Conservation (phyloP, 1,140 invertebrate species). For the Pentalonia nigronervosa region DNA sequence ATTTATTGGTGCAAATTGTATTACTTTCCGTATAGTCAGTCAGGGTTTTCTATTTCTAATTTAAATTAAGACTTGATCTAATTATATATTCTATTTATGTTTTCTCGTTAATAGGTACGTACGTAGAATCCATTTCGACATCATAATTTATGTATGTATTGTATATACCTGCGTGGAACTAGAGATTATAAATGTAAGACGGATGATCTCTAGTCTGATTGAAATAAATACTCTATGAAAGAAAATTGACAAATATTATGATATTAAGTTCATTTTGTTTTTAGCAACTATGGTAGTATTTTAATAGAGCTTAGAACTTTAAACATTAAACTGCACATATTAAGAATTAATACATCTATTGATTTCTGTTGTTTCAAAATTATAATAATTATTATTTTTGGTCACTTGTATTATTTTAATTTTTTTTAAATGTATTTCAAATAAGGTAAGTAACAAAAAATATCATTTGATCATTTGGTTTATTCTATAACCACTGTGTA, state of each 20-base stretch:
- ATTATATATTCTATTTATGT: neutral
- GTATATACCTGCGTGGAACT: neutral
- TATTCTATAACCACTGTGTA: too few relatives aligned
- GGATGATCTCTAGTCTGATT: neutral
- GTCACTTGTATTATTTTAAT: too few relatives aligned
- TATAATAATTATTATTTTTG: too few relatives aligned
- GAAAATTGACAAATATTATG: neutral
- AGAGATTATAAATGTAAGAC: neutral
- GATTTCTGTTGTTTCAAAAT: too few relatives aligned
- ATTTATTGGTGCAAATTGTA: neutral
- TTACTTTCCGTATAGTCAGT: neutral
- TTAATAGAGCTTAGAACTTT: too few relatives aligned
- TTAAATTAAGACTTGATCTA: neutral
- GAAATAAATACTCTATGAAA: neutral
- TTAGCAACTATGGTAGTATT: too few relatives aligned
- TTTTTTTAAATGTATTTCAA: too few relatives aligned
- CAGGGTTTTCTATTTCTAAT: neutral
- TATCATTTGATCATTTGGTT: too few relatives aligned
- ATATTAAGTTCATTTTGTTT: too few relatives aligned
- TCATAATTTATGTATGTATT: neutral
- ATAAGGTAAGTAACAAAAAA: too few relatives aligned
- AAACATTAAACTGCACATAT: too few relatives aligned
- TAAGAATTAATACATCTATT: too few relatives aligned
- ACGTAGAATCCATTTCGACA: neutral
- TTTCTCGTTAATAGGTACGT: neutral